phyloP scores from a whole-genome alignment of 2,888 invertebrate species.

The Troilus luridus region DNA sequence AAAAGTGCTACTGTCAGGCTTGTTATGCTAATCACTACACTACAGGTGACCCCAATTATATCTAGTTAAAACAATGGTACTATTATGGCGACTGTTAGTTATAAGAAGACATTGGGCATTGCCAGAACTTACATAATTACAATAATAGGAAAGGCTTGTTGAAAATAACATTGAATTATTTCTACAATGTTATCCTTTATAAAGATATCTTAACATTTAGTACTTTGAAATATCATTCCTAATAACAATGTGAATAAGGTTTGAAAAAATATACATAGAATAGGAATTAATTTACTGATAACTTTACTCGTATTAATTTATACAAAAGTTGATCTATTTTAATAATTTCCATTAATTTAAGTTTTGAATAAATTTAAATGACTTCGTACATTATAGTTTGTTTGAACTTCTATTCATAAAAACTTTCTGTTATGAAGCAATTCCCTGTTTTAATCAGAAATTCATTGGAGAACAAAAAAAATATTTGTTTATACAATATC shows the following conservation, averaged over 20 bases:
- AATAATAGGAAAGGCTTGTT: too few species aligned
- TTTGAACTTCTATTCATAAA: not conserved
- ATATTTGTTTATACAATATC: not conserved
- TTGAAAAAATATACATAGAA: not conserved
- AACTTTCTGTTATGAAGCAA: not conserved
- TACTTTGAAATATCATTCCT: not conserved
- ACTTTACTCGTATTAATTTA: constrained; percentile 3
- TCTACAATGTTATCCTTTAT: too few species aligned
- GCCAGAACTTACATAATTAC: too few species aligned
- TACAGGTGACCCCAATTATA: too few species aligned
- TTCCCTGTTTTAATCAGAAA: not conserved
- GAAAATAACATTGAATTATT: too few species aligned
- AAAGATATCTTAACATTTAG: not conserved
- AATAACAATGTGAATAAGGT: not conserved
- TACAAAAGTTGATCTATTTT: constrained; percentile 5
- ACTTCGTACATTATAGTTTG: not conserved
- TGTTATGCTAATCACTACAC: too few species aligned
- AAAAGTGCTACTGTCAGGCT: too few species aligned
- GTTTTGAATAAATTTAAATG: not conserved
- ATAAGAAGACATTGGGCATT: too few species aligned
- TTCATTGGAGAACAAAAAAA: not conserved
- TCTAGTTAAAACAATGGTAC: too few species aligned
- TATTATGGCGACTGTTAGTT: too few species aligned
- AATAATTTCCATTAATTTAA: constrained; percentile 4
- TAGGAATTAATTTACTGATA: not conserved